These are phyloP conservation scores for Catostylus mosaicus DNA, from an alignment of 30 jellyfish, hydroid and myxozoan genomes.

Conservation along the genomic window DNA sequence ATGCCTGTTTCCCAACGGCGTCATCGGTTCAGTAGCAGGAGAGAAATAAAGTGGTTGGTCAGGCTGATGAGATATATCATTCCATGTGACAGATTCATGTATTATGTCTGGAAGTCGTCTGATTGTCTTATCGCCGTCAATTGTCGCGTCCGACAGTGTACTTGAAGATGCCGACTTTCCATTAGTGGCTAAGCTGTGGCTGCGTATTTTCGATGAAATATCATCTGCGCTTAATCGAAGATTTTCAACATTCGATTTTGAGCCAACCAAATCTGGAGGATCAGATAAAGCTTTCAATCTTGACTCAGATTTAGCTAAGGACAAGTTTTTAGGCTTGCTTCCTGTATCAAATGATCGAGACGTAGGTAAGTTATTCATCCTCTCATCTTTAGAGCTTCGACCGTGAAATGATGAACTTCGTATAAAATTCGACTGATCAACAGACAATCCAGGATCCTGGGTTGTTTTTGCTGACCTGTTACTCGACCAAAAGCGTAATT, in stretches of 20 bases:
- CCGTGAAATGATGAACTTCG: conserved; percentile 84
- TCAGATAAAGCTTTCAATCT: conserved; percentile 26
- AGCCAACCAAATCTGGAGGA: conserved; percentile 14
- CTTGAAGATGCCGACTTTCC: conserved; percentile 20
- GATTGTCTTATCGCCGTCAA: conserved; percentile 63
- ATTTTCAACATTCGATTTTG: conserved; percentile 1
- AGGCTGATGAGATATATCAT: conserved; percentile 41
- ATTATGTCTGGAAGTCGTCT: conserved; percentile 74
- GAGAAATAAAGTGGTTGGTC: conserved; percentile 65
- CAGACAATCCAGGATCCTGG: conserved; percentile 12
- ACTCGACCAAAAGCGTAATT: conserved; percentile 26
- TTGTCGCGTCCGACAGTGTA: conserved; percentile 2
- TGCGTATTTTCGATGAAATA: conserved; percentile 4
- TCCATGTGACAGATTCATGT: conserved; percentile 56
- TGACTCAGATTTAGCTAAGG: conserved; percentile 15
- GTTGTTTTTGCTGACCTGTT: neutral
- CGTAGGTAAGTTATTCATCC: neutral
- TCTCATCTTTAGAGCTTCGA: conserved; percentile 65
- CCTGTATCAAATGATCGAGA: conserved; percentile 62
- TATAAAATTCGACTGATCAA: conserved; percentile 47
- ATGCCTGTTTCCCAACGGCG: conserved; percentile 66
- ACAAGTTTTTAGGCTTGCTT: neutral
- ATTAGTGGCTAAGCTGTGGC: conserved; percentile 4
- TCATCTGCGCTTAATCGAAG: conserved; percentile 19
- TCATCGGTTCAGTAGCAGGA: conserved; percentile 78